phyloP scores from a whole-genome alignment of 1,140 invertebrate species.

The Drosophila equinoxialis region DNA sequence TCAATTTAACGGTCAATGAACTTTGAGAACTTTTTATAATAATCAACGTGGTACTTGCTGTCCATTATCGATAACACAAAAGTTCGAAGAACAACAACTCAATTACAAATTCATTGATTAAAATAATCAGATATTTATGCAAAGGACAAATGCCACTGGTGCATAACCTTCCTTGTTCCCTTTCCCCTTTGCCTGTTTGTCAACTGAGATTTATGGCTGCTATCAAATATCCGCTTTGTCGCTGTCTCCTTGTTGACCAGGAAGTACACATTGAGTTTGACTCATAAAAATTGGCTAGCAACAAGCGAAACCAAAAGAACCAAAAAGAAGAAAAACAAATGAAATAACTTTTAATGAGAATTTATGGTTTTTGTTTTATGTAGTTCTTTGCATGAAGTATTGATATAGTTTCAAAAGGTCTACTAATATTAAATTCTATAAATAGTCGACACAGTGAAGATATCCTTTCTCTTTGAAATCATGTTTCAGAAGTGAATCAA shows the following conservation, averaged over 20 bases:
- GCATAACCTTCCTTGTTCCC: neutral
- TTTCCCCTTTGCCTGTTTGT: constrained; percentile 13
- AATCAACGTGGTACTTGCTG: constrained; percentile 30
- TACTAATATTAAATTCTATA: neutral
- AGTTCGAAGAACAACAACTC: neutral
- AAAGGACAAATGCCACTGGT: constrained; percentile 33
- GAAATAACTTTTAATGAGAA: constrained; percentile 75
- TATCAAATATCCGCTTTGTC: constrained; percentile 65
- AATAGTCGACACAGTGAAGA: too few species aligned
- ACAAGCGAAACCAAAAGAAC: constrained; percentile 40
- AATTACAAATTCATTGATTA: constrained; percentile 40
- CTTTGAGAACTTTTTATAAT: constrained; percentile 32
- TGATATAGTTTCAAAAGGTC: constrained; percentile 3
- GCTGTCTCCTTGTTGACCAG: constrained; percentile 41
- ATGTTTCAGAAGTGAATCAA: too few species aligned
- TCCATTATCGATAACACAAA: constrained; percentile 25
- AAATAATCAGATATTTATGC: constrained; percentile 57
- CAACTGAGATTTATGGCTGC: constrained; percentile 7
- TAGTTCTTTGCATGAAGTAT: constrained; percentile 47
- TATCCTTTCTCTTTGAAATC: too few species aligned
- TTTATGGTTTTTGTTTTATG: constrained; percentile 64
- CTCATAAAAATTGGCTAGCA: constrained; percentile 62
- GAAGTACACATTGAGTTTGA: constrained; percentile 29
- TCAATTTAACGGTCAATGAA: constrained; percentile 70
- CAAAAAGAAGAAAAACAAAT: constrained; percentile 32